Percentiles rank a stretch among this genome's conserved stretches.
phyloP scores from a whole-genome alignment of 2,888 invertebrate genomes.

The Pharmacophagus antenor region DNA sequence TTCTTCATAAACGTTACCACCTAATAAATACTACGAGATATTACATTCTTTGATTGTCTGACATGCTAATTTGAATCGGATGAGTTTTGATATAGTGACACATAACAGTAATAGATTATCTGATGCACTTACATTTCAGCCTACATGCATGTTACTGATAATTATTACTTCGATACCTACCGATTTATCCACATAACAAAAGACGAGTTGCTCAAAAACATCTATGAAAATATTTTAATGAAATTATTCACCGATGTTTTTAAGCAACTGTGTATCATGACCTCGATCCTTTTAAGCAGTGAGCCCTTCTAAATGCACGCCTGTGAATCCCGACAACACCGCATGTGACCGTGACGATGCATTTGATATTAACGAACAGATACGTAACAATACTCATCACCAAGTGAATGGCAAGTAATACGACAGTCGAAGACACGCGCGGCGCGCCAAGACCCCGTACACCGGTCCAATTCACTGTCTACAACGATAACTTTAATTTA shows the following conservation, averaged over 20 bases:
- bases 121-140: conserved; percentile 61
- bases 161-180: conserved; percentile 49
- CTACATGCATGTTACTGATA: conserved; percentile 70
- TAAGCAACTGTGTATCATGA: conserved; percentile 52
- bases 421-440: conserved; percentile 58
- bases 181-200: conserved; percentile 40
- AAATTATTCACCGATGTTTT: conserved; percentile 48
- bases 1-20: conserved; percentile 20
- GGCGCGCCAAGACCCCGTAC: conserved; percentile 71
- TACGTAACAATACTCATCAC: conserved; percentile 62
- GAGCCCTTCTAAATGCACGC: conserved; percentile 71
- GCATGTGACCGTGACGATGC: conserved; percentile 66
- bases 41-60: conserved; percentile 42
- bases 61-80: conserved; percentile 50
- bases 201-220: conserved; percentile 56
- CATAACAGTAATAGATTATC: conserved; percentile 37
- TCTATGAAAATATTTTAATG: conserved; percentile 38
- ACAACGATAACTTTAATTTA: conserved; percentile 25
- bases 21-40: conserved; percentile 46
- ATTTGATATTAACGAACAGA: conserved; percentile 55
- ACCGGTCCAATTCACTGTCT: conserved; percentile 41
- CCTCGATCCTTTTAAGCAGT: conserved; percentile 76
- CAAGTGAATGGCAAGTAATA: conserved; percentile 72
- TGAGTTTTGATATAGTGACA: conserved; percentile 16
- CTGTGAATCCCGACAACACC: conserved; percentile 60